Conservation (phyloP, 2,113 vertebrate species). For the Dolichallabes microphthalmus region DNA sequence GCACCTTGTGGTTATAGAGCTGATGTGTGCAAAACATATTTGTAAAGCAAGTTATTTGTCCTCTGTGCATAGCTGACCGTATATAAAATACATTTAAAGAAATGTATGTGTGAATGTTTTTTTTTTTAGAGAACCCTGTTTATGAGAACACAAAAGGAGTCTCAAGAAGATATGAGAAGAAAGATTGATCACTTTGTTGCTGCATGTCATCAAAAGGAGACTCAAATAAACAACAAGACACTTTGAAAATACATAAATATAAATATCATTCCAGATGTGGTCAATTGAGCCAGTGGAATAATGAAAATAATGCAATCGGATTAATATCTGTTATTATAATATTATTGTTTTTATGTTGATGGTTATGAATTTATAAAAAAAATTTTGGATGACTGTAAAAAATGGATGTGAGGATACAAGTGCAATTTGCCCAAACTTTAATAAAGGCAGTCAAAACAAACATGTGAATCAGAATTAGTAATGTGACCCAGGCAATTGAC, state of each 20-base stretch:
- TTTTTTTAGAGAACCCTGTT: conserved; percentile 17
- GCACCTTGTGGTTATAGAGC: conserved; percentile 26
- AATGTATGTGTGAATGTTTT: not conserved
- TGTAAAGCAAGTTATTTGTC: conserved; percentile 23
- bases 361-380: no score
- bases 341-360: no score
- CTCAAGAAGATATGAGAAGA: not conserved
- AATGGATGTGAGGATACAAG: no score
- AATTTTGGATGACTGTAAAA: no score
- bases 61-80: conserved; percentile 12
- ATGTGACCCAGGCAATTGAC: no score
- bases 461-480: no score
- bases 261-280: not conserved
- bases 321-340: no score
- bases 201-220: not conserved
- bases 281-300: not conserved
- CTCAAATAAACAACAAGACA: not conserved
- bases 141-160: conserved; percentile 28
- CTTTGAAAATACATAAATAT: not conserved
- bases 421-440: no score
- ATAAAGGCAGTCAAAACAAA: no score
- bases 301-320: not conserved
- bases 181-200: not conserved
- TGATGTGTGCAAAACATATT: not conserved
- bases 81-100: not conserved